Evolutionary conservation across 2,797 vertebrate species (phyloP), one percentile per base, ranked within the genome.

Genomic region (Gallinago stenura): DNA sequence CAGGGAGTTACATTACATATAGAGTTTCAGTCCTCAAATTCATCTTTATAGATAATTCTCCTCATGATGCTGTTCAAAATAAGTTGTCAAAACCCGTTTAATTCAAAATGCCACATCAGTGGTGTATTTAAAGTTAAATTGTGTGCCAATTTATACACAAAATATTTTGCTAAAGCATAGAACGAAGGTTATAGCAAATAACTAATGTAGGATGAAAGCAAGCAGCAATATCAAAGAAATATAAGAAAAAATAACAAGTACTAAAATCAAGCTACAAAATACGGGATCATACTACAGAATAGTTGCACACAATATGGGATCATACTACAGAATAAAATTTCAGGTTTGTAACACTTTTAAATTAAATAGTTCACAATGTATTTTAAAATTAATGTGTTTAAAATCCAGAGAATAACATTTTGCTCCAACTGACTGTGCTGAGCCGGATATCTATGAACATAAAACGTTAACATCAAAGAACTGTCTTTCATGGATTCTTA

Each of bases 121-220:
- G 19, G 18, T n/a, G 21, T n/a, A 53, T 65, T 39, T 43, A 28
- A 45, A 65, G 19, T 37, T 75, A 46, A 68, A 28, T 6, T 39
- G 88, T 93, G 96, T 96, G 88, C 89, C 97, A 97, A 35, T 94
- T 83, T 95, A 97, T 97, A 96, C 87, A 95, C 94, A 26, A 69
- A 86, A 48, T 79, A 57, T 65, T 87, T 89, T 75, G 87, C 83
- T 96, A 81, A 73, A 96, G 87, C 75, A 61, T 87, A 88, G 50
- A 68, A 4, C 33, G 93, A 93, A 93, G 53, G 79, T 84, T 48
- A 85, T 31, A 92, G 80, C 77, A 94, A 90, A 66, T 87, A 96
- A 93, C 87, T 94, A 51, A 88, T 35, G 35, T 96, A 46, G 89
- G 76, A 91, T 82, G 83, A 88, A 92, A 87, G 71, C 70, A 92